Evolutionary conservation across 1,140 invertebrate genomes (phyloP), one percentile per base, ranked within the genome.

Genomic region (Bombus difficillimus): DNA sequence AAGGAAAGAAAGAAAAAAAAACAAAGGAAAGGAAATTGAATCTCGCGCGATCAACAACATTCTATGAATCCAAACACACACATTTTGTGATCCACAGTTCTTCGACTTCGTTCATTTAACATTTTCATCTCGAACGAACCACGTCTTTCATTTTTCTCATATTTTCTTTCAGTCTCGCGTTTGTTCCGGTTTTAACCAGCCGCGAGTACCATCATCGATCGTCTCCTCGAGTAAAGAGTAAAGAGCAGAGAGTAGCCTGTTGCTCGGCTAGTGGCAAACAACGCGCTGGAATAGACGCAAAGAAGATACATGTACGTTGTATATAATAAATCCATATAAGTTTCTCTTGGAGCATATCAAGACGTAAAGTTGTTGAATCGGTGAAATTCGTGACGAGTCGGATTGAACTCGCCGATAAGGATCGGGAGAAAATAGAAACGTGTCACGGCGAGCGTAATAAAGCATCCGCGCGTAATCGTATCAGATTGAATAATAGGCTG

Each of bases 401-500:
- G 53, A 43, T 25, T 39, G 15, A 5, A 22, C 8, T 22, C 5
- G 25, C 9, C 57, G 57, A 83, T 68, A 76, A 66, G 32, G 10
- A 47, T 57, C 66, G 80, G 28, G 62, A 34, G 71, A 22, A 53
- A 41, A 83, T 77, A 79, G 68, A 80, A 64, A 37, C 39, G 68
- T 41, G 25, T 47, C 37, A 68, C 62, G 64, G n/a, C 9, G 22
- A 62, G 64, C n/a, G 66, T 79, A 71, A 79, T 72, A 78, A 72
- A 84, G 66, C 41, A 68, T 68, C 77, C 47, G 37, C 62, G 32
- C 22, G 76, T 80, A 85, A 80, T 80, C 83, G 83, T 85, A 85
- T 85, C 83, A 62, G 76, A 85, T 80, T 79, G 83, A 80, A 71
- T 79, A 79, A 85, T 78, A 69, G 83, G 34, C 34, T 41, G 68